Conservation (phyloP, 1,140 invertebrate genomes). For the Pseudomyrmex flavicornis region DNA sequence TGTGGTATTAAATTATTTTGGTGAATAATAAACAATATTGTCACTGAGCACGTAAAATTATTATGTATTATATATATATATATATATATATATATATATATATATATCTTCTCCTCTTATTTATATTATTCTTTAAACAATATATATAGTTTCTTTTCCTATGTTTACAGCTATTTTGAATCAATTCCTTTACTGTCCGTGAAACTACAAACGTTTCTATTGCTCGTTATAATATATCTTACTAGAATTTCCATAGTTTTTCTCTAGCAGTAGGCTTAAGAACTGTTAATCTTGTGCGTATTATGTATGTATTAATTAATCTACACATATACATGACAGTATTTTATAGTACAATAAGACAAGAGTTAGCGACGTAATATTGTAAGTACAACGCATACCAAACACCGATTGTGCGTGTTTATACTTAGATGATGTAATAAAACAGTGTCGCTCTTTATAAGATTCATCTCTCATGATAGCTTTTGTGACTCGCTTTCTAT, state of each 20-base stretch:
- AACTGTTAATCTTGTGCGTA: conserved; percentile 40
- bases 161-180: conserved; percentile 49
- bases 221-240: conserved; percentile 34
- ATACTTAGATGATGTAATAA: conserved; percentile 69
- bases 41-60: conserved; percentile 72
- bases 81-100: conserved; percentile 61
- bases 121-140: conserved; percentile 27
- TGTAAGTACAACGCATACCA: conserved; percentile 66
- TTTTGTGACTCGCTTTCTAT: conserved; percentile 67
- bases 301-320: conserved; percentile 34
- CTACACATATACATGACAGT: conserved; percentile 69
- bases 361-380: conserved; percentile 57
- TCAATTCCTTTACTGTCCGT: conserved; percentile 28
- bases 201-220: conserved; percentile 22
- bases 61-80: conserved; percentile 62
- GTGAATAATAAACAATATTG: conserved; percentile 79
- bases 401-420: conserved; percentile 64
- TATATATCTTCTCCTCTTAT: conserved; percentile 39
- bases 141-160: conserved; percentile 50
- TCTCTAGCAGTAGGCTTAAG: conserved; percentile 48
- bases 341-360: conserved; percentile 70
- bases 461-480: conserved; percentile 52
- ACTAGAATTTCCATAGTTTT: conserved; percentile 6
- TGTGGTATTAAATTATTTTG: conserved; percentile 83
- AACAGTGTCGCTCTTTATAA: conserved; percentile 68